Conservation (phyloP, 2,888 invertebrate species). For the Mamestra brassicae region DNA sequence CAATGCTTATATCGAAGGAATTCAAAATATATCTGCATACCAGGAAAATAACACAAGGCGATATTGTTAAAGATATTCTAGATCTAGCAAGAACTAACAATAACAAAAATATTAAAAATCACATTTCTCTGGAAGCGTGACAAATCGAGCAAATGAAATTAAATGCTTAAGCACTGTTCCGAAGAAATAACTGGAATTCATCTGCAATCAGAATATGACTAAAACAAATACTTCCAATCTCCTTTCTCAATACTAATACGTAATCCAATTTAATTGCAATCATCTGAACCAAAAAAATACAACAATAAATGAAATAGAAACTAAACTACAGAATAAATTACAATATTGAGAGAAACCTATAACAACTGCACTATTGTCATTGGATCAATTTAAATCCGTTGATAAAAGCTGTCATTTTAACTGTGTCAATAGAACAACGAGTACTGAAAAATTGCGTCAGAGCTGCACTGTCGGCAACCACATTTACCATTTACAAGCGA, state of each 20-base stretch:
- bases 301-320: slow-evolving; percentile 28
- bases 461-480: slow-evolving; percentile 33
- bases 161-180: slow-evolving; percentile 71
- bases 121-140: slow-evolving; percentile 71
- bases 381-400: slow-evolving; percentile 58
- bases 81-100: slow-evolving; percentile 2
- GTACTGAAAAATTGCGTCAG: slow-evolving; percentile 53
- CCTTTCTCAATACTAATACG: slow-evolving; percentile 21
- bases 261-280: slow-evolving; percentile 33
- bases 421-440: slow-evolving; percentile 61
- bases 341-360: slow-evolving; percentile 43
- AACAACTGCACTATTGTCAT: slow-evolving; percentile 47
- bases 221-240: slow-evolving; percentile 25
- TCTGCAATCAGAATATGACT: slow-evolving; percentile 61
- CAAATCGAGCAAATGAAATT: slow-evolving; percentile 69
- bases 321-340: slow-evolving; percentile 39
- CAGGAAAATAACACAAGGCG: slow-evolving; percentile 23
- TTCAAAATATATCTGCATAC: slow-evolving; percentile 38
- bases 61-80: slow-evolving; percentile 1
- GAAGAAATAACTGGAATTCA: slow-evolving; percentile 72
- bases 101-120: slow-evolving; percentile 26
- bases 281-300: slow-evolving; percentile 8
- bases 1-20: slow-evolving; percentile 31
- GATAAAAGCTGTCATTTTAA: slow-evolving; percentile 58
- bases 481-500: slow-evolving; percentile 37